Conservation (phyloP, 2,797 vertebrate species). For the Channa striata region DNA sequence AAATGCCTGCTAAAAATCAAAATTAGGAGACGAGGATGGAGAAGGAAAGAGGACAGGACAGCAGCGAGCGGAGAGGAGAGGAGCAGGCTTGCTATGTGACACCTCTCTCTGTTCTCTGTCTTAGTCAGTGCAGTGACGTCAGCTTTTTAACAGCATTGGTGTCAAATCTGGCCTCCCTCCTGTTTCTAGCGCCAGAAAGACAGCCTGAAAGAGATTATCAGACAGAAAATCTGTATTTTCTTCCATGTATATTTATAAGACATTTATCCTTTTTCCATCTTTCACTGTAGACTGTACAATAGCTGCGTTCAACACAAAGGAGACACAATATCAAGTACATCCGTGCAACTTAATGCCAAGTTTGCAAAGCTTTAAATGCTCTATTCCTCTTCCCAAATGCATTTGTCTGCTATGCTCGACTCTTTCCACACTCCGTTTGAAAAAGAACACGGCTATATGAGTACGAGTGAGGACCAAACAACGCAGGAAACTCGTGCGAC, state of each 20-base stretch:
- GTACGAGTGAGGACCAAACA: slow-evolving; percentile 5
- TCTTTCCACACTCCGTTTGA: slow-evolving; percentile 25
- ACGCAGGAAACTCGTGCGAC: not conserved
- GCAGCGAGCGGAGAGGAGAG: slow-evolving; percentile 21
- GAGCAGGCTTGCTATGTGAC: slow-evolving; percentile 74
- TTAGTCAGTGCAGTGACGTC: slow-evolving; percentile 81
- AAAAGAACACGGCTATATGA: slow-evolving; percentile 24
- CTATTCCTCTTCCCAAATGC: slow-evolving; percentile 9
- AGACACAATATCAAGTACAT: slow-evolving; percentile 42
- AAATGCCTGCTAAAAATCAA: slow-evolving; percentile 68
- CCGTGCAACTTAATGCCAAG: slow-evolving; percentile 25
- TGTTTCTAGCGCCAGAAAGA: slow-evolving; percentile 71
- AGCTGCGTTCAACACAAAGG: slow-evolving; percentile 15
- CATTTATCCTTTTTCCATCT: slow-evolving; percentile 34
- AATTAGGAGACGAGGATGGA: slow-evolving; percentile 30
- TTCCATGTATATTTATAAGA: slow-evolving; percentile 53
- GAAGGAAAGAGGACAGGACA: slow-evolving; percentile 1
- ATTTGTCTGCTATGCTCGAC: slow-evolving; percentile 19
- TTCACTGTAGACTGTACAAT: slow-evolving; percentile 12
- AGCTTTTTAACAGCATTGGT: slow-evolving; percentile 81
- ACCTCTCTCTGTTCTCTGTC: slow-evolving; percentile 77
- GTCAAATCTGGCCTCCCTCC: slow-evolving; percentile 83
- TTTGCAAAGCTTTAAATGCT: slow-evolving; percentile 31
- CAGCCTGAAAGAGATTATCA: slow-evolving; percentile 62
- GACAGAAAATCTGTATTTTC: slow-evolving; percentile 51